These are phyloP conservation scores for Telenomus remus DNA, from an alignment of 1,140 invertebrate species.

Conservation along the genomic window DNA sequence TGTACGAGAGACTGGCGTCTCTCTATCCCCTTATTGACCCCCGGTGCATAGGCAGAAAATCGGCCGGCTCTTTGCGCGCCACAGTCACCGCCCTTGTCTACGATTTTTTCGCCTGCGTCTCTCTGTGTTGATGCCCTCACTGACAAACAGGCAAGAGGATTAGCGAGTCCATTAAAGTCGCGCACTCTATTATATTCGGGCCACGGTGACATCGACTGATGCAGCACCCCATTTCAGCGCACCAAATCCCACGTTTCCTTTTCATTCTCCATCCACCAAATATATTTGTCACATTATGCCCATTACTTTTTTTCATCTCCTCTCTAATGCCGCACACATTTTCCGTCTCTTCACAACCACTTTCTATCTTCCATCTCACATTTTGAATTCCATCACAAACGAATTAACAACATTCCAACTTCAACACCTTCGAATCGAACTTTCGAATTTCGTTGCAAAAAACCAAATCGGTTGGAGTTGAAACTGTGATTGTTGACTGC, in stretches of 20 bases:
- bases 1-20: slow-evolving; percentile 27
- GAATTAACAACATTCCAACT: too few species aligned
- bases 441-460: too few species aligned
- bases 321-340: not conserved
- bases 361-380: not conserved
- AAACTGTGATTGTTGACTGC: slow-evolving; percentile 9
- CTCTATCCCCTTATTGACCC: slow-evolving; percentile 37
- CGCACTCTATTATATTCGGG: slow-evolving; percentile 75
- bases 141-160: slow-evolving; percentile 75
- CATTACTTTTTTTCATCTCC: slow-evolving; percentile 1
- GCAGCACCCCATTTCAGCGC: slow-evolving; percentile 53
- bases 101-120: slow-evolving; percentile 39
- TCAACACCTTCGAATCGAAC: too few species aligned
- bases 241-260: slow-evolving; percentile 45
- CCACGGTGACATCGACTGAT: slow-evolving; percentile 72
- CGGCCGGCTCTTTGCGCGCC: slow-evolving; percentile 59
- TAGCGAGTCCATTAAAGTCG: slow-evolving; percentile 77
- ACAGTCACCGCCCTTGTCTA: slow-evolving; percentile 52
- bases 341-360: not conserved
- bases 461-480: not conserved
- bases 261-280: slow-evolving; percentile 35
- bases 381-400: too few species aligned
- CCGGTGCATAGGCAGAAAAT: slow-evolving; percentile 56
- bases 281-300: slow-evolving; percentile 45
- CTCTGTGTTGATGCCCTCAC: slow-evolving; percentile 64